Base-by-base conservation (phyloP, 2,888 invertebrate species). In the Eupithecia insigniata region DNA sequence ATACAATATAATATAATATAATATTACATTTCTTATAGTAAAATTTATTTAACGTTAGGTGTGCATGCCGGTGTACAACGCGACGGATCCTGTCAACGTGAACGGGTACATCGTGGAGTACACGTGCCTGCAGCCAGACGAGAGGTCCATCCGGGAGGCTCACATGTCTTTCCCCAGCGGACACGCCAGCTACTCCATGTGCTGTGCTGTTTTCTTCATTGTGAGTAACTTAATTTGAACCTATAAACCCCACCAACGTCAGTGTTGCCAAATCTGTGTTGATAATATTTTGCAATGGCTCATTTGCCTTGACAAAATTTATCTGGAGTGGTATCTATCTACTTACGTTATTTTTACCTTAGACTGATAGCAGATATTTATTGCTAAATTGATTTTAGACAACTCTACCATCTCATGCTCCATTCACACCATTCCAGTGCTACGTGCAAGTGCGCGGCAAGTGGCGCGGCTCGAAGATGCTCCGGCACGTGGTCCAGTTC, bases 381-480 rank as follows among this genome's bases (percentile, higher is more conserved):
- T 39, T 2, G 39, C 39, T 39, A 16, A 39, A 43, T 46, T n/a
- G 1, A 7, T 46, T 8, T 46, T 46, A 5, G 7, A 46, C 4
- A 46, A n/a, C n/a, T 2, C 8, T 46, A 6, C 6, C 43, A 1
- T 3, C 10, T 0, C 18, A 43, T 28, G 58, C 6, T 5, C 16
- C 28, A 28, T 58, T 58, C 28, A 60, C 18, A 32, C 22, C 32
- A 6, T 68, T 83, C 82, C 89, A 96, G 98, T 95, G 98, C 66
- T 98, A 98, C 90, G 87, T 98, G 18, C 97, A 98, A 91, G 93
- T 96, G 65, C 95, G 97, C 74, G 94, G 97, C 84, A 96, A 95
- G 68, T 97, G 97, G 96, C 95, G 96, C 2, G 96, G 96, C 6
- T 96, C 96, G 51, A 96, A 96, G 82, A 93, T 98, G 65, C 88